Conservation (phyloP, 2,888 invertebrate genomes). For the Lasioglossum leucozonium region DNA sequence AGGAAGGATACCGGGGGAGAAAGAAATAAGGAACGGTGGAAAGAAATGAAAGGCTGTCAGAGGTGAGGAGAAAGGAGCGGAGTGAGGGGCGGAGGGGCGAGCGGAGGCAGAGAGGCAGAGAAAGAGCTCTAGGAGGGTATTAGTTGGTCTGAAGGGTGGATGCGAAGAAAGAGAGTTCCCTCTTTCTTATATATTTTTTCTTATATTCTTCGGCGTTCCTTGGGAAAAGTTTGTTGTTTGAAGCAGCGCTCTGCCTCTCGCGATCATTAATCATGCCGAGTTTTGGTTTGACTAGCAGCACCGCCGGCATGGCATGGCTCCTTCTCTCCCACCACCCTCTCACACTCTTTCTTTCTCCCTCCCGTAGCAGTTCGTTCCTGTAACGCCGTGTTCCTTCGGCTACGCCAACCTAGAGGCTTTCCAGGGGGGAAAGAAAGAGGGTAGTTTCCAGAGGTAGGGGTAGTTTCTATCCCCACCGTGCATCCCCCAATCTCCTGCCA, state of each 20-base stretch:
- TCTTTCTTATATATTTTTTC: conserved; percentile 84
- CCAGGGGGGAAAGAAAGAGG: conserved; percentile 67
- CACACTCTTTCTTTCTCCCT: conserved; percentile 63
- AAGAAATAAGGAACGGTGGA: conserved; percentile 70
- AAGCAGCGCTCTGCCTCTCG: conserved; percentile 85
- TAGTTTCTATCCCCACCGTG: conserved; percentile 61
- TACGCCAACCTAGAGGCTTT: conserved; percentile 68
- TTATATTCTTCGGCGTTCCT: conserved; percentile 84
- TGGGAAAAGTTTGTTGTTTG: conserved; percentile 89
- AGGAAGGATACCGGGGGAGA: conserved; percentile 20
- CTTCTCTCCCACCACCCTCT: conserved; percentile 45
- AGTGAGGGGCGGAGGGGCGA: conserved; percentile 63
- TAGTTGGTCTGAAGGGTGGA: conserved; percentile 84
- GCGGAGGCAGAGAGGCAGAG: conserved; percentile 67
- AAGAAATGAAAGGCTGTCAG: conserved; percentile 79
- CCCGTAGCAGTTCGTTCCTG: conserved; percentile 64
- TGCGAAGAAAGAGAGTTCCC: conserved; percentile 84
- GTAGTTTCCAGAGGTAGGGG: conserved; percentile 59
- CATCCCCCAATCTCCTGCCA: conserved; percentile 62
- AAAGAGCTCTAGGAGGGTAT: conserved; percentile 83
- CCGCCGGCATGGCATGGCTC: conserved; percentile 78
- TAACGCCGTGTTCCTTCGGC: conserved; percentile 70
- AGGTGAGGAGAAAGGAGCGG: conserved; percentile 68
- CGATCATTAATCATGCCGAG: conserved; percentile 87
- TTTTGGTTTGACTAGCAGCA: conserved; percentile 84